These are phyloP conservation scores for Gavia stellata DNA, from an alignment of 2,113 vertebrate species.

Conservation along the genomic window DNA sequence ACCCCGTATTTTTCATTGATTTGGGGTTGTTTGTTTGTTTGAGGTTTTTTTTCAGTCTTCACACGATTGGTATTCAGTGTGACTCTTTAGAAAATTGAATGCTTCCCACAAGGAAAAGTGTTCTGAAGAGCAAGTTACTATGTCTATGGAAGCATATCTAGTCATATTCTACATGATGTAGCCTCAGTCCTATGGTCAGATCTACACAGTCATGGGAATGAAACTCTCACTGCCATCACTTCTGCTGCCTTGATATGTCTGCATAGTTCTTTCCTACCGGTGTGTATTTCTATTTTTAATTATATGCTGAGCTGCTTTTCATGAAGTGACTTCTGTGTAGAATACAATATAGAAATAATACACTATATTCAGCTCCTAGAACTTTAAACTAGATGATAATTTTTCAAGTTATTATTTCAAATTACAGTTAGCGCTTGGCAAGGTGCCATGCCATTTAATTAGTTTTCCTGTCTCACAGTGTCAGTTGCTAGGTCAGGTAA, in stretches of 20 bases:
- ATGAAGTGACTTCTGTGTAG: not conserved
- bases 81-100: not conserved
- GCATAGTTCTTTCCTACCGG: not conserved
- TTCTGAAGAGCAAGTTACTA: not conserved
- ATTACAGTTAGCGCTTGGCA: not conserved
- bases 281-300: not conserved
- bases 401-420: not conserved
- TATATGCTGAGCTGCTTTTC: not conserved
- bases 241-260: not conserved
- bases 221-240: not conserved
- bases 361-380: not conserved
- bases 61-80: not conserved
- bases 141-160: not conserved
- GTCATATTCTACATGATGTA: not conserved
- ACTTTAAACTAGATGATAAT: not conserved
- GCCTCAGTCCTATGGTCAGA: not conserved
- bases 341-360: not conserved
- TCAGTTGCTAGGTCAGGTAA: not conserved
- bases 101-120: not conserved
- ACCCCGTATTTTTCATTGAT: not conserved
- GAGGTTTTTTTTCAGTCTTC: not conserved
- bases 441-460: not conserved
- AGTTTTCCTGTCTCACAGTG: not conserved
- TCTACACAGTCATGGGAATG: not conserved
- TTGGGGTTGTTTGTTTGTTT: not conserved